A percentile compares a stretch with the other conserved stretches of the same genome.
Conservation (phyloP, 1,140 invertebrate species). For the Apis florea region DNA sequence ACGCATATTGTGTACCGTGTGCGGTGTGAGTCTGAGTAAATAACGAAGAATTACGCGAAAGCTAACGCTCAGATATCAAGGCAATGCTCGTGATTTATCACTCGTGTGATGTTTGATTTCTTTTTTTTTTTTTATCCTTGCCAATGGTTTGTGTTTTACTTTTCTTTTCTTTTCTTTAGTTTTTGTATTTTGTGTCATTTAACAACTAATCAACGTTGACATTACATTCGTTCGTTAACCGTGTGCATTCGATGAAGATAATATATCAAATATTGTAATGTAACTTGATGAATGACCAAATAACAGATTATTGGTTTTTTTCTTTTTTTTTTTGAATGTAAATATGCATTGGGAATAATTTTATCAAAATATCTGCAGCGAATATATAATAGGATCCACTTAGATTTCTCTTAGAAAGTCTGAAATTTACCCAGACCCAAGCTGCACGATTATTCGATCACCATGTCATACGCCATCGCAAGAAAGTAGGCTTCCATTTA, state of each 20-base stretch:
- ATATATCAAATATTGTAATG: neutral
- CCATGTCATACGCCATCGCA: constrained; percentile 36
- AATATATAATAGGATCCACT: neutral
- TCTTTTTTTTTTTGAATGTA: neutral
- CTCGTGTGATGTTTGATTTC: neutral
- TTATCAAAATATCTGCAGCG: neutral
- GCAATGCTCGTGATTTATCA: neutral
- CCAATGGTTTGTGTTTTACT: neutral
- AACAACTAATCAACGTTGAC: neutral
- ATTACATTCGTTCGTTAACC: neutral
- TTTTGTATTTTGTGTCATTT: neutral
- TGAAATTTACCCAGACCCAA: constrained; percentile 38
- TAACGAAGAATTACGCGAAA: neutral
- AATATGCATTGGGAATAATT: neutral
- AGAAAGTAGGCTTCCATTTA: constrained; percentile 47
- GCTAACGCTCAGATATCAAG: neutral
- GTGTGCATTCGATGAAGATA: neutral
- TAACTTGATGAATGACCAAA: neutral
- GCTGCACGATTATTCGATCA: constrained; percentile 31
- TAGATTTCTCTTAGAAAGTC: neutral
- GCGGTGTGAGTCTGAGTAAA: constrained; percentile 47
- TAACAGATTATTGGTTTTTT: neutral
- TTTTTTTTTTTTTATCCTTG: neutral
- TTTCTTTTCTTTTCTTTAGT: neutral
- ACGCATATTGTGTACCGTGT: constrained; percentile 31